Evolutionary conservation across 2,888 invertebrate genomes (phyloP).

Genomic region (Microdon myrmicae): DNA sequence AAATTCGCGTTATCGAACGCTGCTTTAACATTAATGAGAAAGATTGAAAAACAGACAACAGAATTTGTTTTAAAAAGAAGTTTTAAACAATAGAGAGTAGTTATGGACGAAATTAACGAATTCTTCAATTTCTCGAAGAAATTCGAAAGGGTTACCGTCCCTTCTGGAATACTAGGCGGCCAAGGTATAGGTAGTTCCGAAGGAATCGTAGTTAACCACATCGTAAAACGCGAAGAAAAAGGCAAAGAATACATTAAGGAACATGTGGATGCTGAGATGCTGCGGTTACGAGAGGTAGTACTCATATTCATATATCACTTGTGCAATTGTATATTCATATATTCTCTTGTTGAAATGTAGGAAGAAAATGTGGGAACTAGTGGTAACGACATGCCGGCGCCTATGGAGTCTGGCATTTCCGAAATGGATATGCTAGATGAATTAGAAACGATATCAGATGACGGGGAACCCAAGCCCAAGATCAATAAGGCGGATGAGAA

Average conservation of each 20-base stretch:
- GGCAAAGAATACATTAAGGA: conserved; percentile 58
- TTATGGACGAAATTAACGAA: conserved; percentile 62
- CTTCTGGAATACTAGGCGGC: too few species aligned
- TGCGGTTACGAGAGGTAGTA: conserved; percentile 58
- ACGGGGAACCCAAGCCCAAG: conserved; percentile 41
- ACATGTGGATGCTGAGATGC: conserved; percentile 55
- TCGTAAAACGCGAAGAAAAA: conserved; percentile 57
- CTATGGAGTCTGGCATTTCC: conserved; percentile 26
- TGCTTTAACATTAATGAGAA: too few species aligned
- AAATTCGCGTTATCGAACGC: too few species aligned
- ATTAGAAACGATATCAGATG: conserved; percentile 45
- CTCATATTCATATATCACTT: not conserved
- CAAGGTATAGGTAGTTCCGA: too few species aligned
- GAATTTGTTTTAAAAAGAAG: not conserved
- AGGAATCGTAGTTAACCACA: conserved; percentile 53
- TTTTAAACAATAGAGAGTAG: not conserved
- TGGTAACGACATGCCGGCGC: not conserved
- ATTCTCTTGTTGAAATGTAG: not conserved
- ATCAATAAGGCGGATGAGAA: conserved; percentile 54
- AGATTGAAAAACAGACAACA: too few species aligned
- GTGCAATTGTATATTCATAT: not conserved
- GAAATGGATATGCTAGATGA: conserved; percentile 60
- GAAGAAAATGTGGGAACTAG: conserved; percentile 15
- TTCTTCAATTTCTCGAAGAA: conserved; percentile 65
- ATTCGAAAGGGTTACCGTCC: conserved; percentile 56